phyloP scores from a whole-genome alignment of 2,797 vertebrate species.

The Sylvia borin region DNA sequence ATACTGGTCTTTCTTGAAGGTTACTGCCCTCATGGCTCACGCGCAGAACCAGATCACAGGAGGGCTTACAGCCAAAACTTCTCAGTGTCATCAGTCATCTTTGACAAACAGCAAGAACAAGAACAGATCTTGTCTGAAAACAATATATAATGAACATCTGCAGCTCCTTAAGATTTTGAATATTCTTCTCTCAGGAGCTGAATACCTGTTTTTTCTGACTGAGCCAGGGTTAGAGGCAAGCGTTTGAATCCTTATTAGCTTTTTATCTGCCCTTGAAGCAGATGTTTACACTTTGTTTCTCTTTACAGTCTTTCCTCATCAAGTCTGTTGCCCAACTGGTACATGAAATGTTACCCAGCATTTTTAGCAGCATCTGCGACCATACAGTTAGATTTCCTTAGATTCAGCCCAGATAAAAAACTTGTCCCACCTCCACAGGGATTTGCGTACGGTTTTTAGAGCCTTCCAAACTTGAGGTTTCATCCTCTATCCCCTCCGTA shows the following conservation, averaged over 20 bases:
- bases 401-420: neutral
- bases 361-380: neutral
- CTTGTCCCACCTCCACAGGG: neutral
- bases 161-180: neutral
- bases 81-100: fast-evolving
- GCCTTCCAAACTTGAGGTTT: neutral
- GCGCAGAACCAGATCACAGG: neutral
- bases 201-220: neutral
- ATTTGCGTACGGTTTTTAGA: neutral
- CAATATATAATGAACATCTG: neutral
- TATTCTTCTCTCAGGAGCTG: neutral
- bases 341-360: neutral
- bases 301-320: neutral
- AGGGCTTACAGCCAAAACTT: neutral
- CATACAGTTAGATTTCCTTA: neutral
- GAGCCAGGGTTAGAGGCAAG: neutral
- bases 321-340: neutral
- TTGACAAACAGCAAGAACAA: neutral
- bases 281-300: neutral
- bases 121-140: neutral
- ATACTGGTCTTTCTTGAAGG: neutral
- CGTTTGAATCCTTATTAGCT: neutral
- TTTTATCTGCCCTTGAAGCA: neutral
- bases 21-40: neutral
- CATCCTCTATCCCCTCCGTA: neutral